Conservation (phyloP, 2,888 invertebrate genomes). For the Taenaris catops region DNA sequence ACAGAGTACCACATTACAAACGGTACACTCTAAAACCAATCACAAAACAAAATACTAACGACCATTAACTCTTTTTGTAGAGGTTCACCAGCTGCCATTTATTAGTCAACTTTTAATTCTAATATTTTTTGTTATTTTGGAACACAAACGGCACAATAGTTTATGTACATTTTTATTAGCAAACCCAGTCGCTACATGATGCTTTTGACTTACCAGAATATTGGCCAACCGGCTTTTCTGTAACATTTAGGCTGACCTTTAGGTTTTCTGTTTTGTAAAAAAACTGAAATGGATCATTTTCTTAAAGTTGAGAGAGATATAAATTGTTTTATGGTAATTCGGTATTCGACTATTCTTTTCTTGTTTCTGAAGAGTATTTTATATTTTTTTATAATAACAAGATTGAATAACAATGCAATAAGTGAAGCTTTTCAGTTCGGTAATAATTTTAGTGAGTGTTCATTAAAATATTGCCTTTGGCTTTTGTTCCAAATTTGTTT, state of each 20-base stretch:
- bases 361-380: too few relatives aligned
- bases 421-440: too few relatives aligned
- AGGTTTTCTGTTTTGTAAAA: not conserved
- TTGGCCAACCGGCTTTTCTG: slow-evolving; percentile 64
- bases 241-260: slow-evolving; percentile 42
- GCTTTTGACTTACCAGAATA: slow-evolving; percentile 58
- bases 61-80: slow-evolving; percentile 1
- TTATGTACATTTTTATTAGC: slow-evolving; percentile 23
- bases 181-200: slow-evolving; percentile 34
- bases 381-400: too few relatives aligned
- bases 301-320: too few relatives aligned
- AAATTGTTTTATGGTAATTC: too few relatives aligned
- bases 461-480: too few relatives aligned
- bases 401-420: too few relatives aligned
- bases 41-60: not conserved
- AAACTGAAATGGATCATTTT: slow-evolving; percentile 1
- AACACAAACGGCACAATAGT: slow-evolving; percentile 13
- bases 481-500: too few relatives aligned
- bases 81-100: slow-evolving; percentile 5
- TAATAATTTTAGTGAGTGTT: too few relatives aligned
- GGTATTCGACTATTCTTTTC: too few relatives aligned
- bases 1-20: slow-evolving; percentile 2
- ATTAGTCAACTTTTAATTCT: slow-evolving; percentile 11
- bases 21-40: slow-evolving; percentile 2
- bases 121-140: slow-evolving; percentile 11